Base-by-base conservation (phyloP, 2,113 vertebrate genomes). In the Baryphthengus martii region DNA sequence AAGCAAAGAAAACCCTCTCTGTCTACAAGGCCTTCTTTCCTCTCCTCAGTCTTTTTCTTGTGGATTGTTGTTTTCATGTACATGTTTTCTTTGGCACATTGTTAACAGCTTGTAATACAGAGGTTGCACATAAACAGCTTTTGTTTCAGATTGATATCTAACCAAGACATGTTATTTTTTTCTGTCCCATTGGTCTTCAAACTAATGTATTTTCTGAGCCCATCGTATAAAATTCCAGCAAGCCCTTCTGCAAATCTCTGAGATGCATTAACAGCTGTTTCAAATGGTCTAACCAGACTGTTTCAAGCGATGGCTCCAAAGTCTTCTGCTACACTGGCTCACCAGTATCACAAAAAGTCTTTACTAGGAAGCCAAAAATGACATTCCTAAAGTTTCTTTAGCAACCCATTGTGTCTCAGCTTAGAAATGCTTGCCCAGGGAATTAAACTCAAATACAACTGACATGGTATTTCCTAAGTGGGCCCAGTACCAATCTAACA, bases 211-310 rank as follows among this genome's bases (percentile, higher is more conserved):
- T 92, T 66, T 72, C n/a, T 80, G 42, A 93, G 59, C 12, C 35
- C 26, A 56, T 72, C 25, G 75, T 58, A 85, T 45, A 93, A 91
- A 92, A 96, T 80, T 70, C 63, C 66, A 95, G 59, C 24, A 95
- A 96, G 44, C 28, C 5, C 37, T 85, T 97, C 85, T 78, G 44
- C 88, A 89, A 91, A 82, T 87, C 40, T 87, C 45, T 94, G 76
- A 87, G 80, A 72, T 33, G 13, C 44, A n/a, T 52, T 91, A 92
- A 85, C 55, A 86, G 66, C 66, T 90, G 40, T 53, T 59, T 68
- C 56, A 70, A 52, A 89, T 52, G 45, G 45, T 86, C 50, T 42
- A 90, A 91, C 52, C 19, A n/a, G 8, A 29, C 42, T n/a, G 9
- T 82, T 86, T 90, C 52, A 58, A 72, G 58, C 72, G 25, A 52